Evolutionary conservation across 2,113 vertebrate species (phyloP).

Genomic region (Gulo gulo): DNA sequence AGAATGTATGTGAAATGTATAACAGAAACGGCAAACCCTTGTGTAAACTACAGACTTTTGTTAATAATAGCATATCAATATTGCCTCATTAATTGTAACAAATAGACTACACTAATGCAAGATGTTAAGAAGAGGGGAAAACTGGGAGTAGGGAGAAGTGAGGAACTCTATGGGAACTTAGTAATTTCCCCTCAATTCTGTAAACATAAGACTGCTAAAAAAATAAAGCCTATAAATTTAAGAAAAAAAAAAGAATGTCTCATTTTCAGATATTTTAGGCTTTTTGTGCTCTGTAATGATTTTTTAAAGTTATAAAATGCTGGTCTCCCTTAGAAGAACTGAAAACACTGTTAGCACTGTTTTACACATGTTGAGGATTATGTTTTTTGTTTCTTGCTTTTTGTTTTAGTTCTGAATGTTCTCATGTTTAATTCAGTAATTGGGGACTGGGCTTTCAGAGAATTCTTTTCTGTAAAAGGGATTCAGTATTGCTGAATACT

Average conservation of each 20-base stretch:
- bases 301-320: background rate
- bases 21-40: background rate
- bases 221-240: background rate
- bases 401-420: background rate
- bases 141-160: accelerated
- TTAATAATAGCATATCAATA: background rate
- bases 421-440: background rate
- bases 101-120: background rate
- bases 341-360: background rate
- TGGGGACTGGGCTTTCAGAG: background rate
- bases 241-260: background rate
- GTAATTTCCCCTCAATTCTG: background rate
- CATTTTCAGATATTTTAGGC: background rate
- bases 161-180: background rate
- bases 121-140: background rate
- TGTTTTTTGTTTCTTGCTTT: background rate
- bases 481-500: background rate
- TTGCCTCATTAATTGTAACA: background rate
- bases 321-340: background rate
- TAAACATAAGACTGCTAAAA: background rate
- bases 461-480: background rate
- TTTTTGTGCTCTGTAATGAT: background rate
- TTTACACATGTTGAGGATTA: background rate
- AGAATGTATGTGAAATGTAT: background rate
- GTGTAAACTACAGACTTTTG: too few species aligned